Percentiles rank a stretch among this genome's conserved stretches.
phyloP scores from a whole-genome alignment of 1,140 invertebrate genomes.

The Cepaea nemoralis region DNA sequence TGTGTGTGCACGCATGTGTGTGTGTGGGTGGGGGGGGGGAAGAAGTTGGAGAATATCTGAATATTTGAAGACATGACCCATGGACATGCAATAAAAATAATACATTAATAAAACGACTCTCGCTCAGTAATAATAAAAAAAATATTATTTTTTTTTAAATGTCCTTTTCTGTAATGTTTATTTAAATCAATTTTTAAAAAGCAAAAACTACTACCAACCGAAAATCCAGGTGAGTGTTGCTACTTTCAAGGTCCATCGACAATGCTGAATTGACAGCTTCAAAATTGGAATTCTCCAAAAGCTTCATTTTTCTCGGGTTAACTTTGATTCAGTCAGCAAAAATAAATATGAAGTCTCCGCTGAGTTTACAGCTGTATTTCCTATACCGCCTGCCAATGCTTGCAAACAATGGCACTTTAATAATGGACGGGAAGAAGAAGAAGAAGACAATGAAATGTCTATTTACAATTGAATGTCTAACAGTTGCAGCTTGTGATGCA shows the following conservation, averaged over 20 bases:
- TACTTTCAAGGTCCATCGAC: conserved; percentile 88
- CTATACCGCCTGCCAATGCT: not conserved
- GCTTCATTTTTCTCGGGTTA: conserved; percentile 81
- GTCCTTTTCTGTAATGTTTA: not conserved
- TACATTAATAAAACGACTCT: too few relatives aligned
- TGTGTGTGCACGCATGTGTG: too few relatives aligned
- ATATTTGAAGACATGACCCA: too few relatives aligned
- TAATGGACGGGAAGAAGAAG: not conserved
- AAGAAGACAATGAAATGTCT: not conserved
- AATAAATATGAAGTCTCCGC: not conserved
- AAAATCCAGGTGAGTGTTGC: conserved; percentile 83
- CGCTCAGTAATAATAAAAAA: too few relatives aligned
- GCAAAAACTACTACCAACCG: conserved; percentile 74
- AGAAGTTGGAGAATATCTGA: too few relatives aligned
- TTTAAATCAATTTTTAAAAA: conserved; percentile 13
- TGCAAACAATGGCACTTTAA: not conserved
- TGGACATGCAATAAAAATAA: too few relatives aligned
- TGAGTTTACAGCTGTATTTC: not conserved
- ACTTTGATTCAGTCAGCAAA: conserved; percentile 16
- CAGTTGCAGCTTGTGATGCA: not conserved
- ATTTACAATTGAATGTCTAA: not conserved
- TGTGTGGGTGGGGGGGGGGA: too few relatives aligned
- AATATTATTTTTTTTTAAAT: too few relatives aligned
- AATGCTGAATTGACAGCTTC: conserved; percentile 93
- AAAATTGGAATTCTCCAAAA: conserved; percentile 92